A percentile compares a stretch with the other conserved stretches of the same genome.
Evolutionary conservation across 1,140 invertebrate species (phyloP).

Genomic region (Drosophila punjabiensis): DNA sequence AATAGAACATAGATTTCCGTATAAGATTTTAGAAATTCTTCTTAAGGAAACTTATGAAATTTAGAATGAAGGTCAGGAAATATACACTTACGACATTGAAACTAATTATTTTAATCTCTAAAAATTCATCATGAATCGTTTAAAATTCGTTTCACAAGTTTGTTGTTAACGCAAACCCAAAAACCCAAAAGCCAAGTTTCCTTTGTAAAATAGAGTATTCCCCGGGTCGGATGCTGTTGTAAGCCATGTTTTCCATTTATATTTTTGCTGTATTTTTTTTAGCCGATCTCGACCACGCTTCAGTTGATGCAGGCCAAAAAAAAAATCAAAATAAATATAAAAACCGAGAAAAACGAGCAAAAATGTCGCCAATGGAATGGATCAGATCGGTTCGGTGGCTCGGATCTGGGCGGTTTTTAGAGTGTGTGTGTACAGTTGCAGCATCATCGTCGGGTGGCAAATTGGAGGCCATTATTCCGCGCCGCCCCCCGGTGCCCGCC

Average conservation of each 20-base stretch:
- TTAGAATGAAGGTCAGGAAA: not conserved
- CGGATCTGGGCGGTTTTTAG: slow-evolving; percentile 6
- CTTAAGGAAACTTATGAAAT: not conserved
- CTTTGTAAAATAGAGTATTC: not conserved
- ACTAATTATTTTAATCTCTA: not conserved
- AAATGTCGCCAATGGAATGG: slow-evolving; percentile 58
- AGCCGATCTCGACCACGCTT: slow-evolving; percentile 62
- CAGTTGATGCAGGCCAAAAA: slow-evolving; percentile 43
- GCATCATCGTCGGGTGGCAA: slow-evolving; percentile 39
- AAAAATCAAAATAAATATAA: slow-evolving; percentile 1
- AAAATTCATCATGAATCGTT: not conserved
- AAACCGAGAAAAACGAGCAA: slow-evolving; percentile 7
- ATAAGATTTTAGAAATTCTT: not conserved
- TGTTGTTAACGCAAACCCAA: not conserved
- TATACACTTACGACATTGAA: not conserved
- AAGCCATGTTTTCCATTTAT: slow-evolving; percentile 15
- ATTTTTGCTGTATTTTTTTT: slow-evolving; percentile 38
- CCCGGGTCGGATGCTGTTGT: not conserved
- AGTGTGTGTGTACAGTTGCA: slow-evolving; percentile 71
- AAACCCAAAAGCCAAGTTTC: not conserved
- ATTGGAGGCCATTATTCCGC: slow-evolving; percentile 43
- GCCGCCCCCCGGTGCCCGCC: slow-evolving; percentile 1
- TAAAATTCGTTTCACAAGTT: not conserved
- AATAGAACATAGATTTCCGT: not conserved
- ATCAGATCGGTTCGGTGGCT: slow-evolving; percentile 12